Base-by-base conservation (phyloP, 2,888 invertebrate species). In the Drosophila acutilabella region DNA sequence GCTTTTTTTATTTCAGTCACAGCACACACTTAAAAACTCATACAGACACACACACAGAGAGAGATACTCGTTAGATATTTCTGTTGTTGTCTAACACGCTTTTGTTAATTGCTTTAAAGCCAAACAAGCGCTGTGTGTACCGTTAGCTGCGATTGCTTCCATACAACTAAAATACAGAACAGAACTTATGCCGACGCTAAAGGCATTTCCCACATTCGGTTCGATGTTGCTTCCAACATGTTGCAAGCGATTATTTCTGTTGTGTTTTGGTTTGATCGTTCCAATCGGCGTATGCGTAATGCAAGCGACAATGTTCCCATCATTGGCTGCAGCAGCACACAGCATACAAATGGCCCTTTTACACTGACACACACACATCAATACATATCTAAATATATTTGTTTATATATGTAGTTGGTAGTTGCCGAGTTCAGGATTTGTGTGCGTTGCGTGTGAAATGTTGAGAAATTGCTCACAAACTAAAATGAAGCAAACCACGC, bases 91-190 rank as follows among this genome's bases (percentile, higher is more conserved):
- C 58, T 20, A 45, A 68, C 59, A 75, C 68, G 76, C 56, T 66
- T 66, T 50, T 52, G 42, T 42, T 18, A 38, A 4, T n/a, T 13
- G 33, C n/a, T 44, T 13, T 23, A 1, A 10, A n/a, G 54, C 20
- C 20, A 42, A 52, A n/a, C 70, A 64, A 69, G 68, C 76, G 80
- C 65, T 60, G 13, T 64, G 16, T 41, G 81, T 83, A 89, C 88
- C 90, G 82, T 80, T 82, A 79, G 73, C 80, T 81, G 69, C 78
- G 79, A 67, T 78, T 71, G 80, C 78, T 89, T 85, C 78, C 78
- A 83, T 72, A 81, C 80, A 88, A 89, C 89, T 89, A 74, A 78
- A 61, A 54, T 40, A 18, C 14, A 47, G 57, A 45, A 52, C 47
- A 70, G 59, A 80, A 74, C 64, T 58, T 72, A 65, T 51, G 66